Conservation (phyloP, 2,888 invertebrate species). For the Chrysina gloriosa region DNA sequence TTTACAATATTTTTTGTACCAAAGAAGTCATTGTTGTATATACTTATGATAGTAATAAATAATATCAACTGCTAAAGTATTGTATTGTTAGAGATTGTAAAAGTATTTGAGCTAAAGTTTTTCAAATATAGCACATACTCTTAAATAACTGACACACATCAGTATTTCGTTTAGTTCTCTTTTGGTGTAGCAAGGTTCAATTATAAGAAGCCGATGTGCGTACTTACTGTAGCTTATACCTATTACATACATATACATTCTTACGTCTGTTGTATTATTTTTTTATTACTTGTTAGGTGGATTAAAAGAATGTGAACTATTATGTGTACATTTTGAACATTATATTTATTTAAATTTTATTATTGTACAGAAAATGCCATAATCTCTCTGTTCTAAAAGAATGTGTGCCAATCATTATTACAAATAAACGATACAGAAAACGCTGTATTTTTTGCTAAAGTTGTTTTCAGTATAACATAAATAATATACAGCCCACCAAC, state of each 20-base stretch:
- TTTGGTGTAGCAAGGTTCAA: conserved; percentile 30
- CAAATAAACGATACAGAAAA: conserved; percentile 59
- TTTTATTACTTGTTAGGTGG: conserved; percentile 45
- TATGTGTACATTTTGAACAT: conserved; percentile 54
- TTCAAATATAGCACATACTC: conserved; percentile 60
- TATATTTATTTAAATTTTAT: conserved; percentile 58
- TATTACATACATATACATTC: conserved; percentile 49
- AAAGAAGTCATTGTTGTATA: conserved; percentile 63
- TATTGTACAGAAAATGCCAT: conserved; percentile 62
- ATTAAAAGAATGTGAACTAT: conserved; percentile 43
- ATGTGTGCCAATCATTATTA: conserved; percentile 66
- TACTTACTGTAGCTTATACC: conserved; percentile 37
- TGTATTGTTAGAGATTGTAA: conserved; percentile 56
- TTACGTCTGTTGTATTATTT: conserved; percentile 47
- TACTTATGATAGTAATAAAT: conserved; percentile 48
- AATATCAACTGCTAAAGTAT: conserved; percentile 55
- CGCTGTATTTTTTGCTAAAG: neutral
- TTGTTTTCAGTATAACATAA: neutral
- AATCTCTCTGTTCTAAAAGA: conserved; percentile 63
- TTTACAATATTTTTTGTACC: conserved; percentile 60
- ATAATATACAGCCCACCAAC: neutral
- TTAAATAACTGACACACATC: conserved; percentile 57
- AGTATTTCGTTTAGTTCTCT: conserved; percentile 55
- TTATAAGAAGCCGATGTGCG: conserved; percentile 23
- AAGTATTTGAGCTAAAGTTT: conserved; percentile 56